Evolutionary conservation across 1,140 invertebrate genomes (phyloP).

Genomic region (Euura lappo): DNA sequence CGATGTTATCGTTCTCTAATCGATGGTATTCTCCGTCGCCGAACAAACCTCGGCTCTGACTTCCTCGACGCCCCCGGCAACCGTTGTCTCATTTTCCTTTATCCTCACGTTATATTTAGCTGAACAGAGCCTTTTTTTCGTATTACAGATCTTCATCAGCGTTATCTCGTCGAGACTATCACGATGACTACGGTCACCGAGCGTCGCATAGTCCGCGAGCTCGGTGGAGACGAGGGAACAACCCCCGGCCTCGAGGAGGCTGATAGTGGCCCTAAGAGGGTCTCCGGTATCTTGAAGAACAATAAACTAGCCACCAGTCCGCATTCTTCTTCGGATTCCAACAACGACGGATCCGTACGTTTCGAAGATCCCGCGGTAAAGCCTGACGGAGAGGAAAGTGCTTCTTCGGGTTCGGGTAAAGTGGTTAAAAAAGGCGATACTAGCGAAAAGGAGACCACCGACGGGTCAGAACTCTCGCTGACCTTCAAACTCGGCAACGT

Average conservation of each 20-base stretch:
- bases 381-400: background rate
- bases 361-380: background rate
- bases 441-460: conserved; percentile 37
- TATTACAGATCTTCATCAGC: conserved; percentile 56
- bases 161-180: conserved; percentile 72
- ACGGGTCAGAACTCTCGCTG: conserved; percentile 60
- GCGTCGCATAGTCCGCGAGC: conserved; percentile 66
- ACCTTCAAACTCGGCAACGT: conserved; percentile 67
- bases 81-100: no score
- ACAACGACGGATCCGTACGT: conserved; percentile 23
- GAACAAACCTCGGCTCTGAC: no score
- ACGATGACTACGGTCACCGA: conserved; percentile 74
- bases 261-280: conserved; percentile 31
- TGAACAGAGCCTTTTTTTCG: background rate
- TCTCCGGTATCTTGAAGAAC: conserved; percentile 19
- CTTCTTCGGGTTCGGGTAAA: background rate
- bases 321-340: conserved; percentile 17
- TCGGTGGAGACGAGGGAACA: conserved; percentile 45
- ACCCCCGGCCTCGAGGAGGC: conserved; percentile 36
- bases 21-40: no score
- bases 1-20: no score
- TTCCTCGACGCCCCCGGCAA: no score
- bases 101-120: no score
- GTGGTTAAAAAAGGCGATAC: background rate
- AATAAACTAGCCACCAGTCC: background rate